A percentile compares a stretch with the other conserved stretches of the same genome.
phyloP scores from a whole-genome alignment of 2,888 invertebrate species.

The Eucera pruinosa region DNA sequence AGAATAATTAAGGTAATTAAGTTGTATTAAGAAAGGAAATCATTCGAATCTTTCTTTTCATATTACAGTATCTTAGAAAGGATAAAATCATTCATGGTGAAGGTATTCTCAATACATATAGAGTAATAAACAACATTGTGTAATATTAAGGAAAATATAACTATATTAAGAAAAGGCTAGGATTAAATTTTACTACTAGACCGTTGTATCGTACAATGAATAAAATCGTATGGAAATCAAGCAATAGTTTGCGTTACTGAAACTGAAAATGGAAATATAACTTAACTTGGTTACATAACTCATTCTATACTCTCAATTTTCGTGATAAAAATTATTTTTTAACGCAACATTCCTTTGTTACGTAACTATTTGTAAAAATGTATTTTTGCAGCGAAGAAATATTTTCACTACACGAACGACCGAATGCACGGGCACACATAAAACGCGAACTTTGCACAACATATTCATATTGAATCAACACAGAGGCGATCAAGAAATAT shows the following conservation, averaged over 20 bases:
- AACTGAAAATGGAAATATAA: no score
- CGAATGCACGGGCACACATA: background rate
- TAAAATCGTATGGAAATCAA: background rate
- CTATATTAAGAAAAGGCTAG: no score
- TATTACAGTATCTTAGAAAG: no score
- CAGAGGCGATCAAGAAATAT: constrained; percentile 6
- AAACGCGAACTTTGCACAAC: background rate
- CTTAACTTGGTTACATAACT: no score
- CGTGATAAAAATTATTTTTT: background rate
- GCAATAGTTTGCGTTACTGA: background rate
- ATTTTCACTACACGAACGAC: background rate
- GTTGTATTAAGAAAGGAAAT: no score
- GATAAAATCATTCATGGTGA: no score
- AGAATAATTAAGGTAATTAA: no score
- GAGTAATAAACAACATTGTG: no score
- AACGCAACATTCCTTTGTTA: background rate
- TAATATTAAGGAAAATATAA: no score
- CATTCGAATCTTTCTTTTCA: no score
- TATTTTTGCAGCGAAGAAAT: constrained; percentile 3
- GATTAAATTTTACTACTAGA: no score
- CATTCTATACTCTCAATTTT: background rate
- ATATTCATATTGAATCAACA: background rate
- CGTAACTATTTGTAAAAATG: background rate
- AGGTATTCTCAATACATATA: no score
- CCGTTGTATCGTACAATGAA: background rate